A percentile compares a stretch with the other conserved stretches of the same genome.
Conservation (phyloP, 92 coral and sea anemone species). For the Zoanthus solanderi region DNA sequence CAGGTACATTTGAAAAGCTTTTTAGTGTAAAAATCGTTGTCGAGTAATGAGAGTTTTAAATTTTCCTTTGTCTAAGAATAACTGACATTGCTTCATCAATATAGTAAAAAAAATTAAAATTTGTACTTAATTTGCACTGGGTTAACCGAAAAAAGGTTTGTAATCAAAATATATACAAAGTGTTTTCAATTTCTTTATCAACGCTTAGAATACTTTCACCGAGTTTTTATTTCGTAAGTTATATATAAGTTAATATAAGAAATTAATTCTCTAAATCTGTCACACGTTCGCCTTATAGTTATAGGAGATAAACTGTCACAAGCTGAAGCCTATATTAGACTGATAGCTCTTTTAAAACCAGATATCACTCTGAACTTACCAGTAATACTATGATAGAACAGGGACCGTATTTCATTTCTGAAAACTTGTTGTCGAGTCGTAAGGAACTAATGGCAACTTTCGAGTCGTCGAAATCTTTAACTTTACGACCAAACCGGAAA, state of each 20-base stretch:
- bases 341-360: too few relatives aligned
- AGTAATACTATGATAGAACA: not conserved
- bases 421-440: not conserved
- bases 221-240: not conserved
- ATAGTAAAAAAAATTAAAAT: too few relatives aligned
- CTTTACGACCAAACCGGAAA: not conserved
- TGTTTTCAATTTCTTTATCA: not conserved
- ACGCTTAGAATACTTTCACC: not conserved
- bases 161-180: too few relatives aligned
- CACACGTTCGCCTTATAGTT: not conserved
- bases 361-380: not conserved
- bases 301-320: too few relatives aligned
- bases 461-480: not conserved
- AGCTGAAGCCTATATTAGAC: too few relatives aligned
- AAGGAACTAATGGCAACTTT: constrained; percentile 1
- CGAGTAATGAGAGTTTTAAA: too few relatives aligned
- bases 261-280: not conserved
- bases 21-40: too few relatives aligned
- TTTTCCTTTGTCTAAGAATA: too few relatives aligned
- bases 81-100: too few relatives aligned
- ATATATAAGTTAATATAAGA: not conserved
- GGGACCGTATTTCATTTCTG: not conserved
- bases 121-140: too few relatives aligned
- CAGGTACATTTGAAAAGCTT: too few relatives aligned
- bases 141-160: too few relatives aligned